Conservation (phyloP, 2,888 invertebrate species). For the Megastigmus dorsalis region DNA sequence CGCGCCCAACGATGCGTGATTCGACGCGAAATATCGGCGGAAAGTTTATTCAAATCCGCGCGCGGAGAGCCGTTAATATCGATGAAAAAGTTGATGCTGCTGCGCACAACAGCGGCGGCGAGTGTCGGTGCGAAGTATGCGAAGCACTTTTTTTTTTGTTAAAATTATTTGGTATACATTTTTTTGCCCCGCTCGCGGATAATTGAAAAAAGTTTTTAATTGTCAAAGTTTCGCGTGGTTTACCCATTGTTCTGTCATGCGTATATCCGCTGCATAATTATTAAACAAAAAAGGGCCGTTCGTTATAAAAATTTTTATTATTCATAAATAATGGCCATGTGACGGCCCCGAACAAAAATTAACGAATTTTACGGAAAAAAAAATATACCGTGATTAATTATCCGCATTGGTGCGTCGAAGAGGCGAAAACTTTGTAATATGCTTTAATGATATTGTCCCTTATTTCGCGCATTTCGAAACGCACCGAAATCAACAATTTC, state of each 20-base stretch:
- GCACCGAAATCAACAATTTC: constrained; percentile 3
- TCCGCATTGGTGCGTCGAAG: no score
- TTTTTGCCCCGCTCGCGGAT: background rate
- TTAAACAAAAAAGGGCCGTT: no score
- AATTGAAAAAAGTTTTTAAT: constrained; percentile 39
- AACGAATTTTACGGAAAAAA: background rate
- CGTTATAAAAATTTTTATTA: no score
- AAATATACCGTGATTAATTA: no score
- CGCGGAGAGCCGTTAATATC: background rate
- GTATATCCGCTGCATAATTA: no score
- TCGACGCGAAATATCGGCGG: background rate
- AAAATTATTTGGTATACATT: constrained; percentile 22
- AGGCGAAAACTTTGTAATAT: no score
- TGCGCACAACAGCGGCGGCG: no score
- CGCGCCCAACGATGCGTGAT: background rate
- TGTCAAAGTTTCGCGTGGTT: constrained; percentile 30
- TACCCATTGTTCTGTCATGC: constrained; percentile 10
- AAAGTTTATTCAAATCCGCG: background rate
- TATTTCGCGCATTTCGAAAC: background rate
- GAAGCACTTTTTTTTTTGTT: constrained; percentile 23
- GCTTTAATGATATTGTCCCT: no score
- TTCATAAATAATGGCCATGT: no score
- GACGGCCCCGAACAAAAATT: no score
- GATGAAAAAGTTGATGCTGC: constrained; percentile 14
- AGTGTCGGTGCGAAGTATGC: background rate